These are phyloP conservation scores for Sciurus carolinensis DNA, from an alignment of 2,797 vertebrate species.

Conservation along the genomic window DNA sequence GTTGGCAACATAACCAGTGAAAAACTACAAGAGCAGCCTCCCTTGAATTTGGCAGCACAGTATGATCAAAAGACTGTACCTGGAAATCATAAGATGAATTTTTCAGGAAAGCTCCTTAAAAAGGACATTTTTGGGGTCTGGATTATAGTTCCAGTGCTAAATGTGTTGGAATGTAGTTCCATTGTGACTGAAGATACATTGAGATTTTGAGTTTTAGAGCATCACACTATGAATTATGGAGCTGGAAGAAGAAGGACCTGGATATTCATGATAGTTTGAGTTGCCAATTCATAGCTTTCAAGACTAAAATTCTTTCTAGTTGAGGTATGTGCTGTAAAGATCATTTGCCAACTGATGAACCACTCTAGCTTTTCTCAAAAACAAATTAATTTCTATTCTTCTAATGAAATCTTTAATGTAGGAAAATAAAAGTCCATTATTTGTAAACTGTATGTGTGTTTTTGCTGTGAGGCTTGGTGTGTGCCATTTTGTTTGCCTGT, in stretches of 20 bases:
- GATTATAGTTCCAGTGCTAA: neutral
- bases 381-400: slow-evolving; percentile 28
- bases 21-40: neutral
- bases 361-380: neutral
- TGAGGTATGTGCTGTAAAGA: slow-evolving; percentile 9
- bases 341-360: neutral
- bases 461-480: neutral
- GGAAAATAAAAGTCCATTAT: neutral
- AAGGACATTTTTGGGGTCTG: neutral
- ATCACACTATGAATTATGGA: neutral
- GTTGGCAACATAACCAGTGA: neutral
- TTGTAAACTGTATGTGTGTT: neutral
- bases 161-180: too few species aligned
- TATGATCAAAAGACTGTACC: neutral
- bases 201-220: neutral
- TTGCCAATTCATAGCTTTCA: slow-evolving; percentile 37
- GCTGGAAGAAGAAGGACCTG: neutral
- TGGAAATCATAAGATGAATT: neutral
- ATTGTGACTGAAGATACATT: neutral
- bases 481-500: neutral
- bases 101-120: neutral
- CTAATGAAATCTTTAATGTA: neutral
- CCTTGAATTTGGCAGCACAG: neutral
- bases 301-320: slow-evolving; percentile 23
- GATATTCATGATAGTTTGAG: neutral